Percentiles rank a stretch among this genome's conserved stretches.
These are phyloP conservation scores for Papilio demoleus DNA, from an alignment of 2,888 invertebrate genomes.

Conservation along the genomic window DNA sequence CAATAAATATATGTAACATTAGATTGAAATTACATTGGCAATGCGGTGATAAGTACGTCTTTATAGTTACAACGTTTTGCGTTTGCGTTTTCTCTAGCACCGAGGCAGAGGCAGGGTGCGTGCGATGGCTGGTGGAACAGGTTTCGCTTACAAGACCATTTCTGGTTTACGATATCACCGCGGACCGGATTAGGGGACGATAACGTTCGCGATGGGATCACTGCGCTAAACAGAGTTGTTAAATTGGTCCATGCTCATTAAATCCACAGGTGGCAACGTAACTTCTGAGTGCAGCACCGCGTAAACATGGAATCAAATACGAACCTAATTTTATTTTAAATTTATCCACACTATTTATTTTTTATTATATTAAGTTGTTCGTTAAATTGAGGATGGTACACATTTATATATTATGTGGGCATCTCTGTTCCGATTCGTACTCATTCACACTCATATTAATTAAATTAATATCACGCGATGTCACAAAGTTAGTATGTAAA, in stretches of 20 bases:
- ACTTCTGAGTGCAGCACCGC: slow-evolving; percentile 57
- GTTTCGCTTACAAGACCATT: slow-evolving; percentile 76
- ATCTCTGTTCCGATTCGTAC: no score
- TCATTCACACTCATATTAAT: no score
- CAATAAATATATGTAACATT: slow-evolving; percentile 50
- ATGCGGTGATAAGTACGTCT: slow-evolving; percentile 51
- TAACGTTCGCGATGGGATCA: slow-evolving; percentile 75
- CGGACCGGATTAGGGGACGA: slow-evolving; percentile 79
- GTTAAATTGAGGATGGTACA: background rate
- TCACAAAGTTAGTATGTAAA: no score
- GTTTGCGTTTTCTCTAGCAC: slow-evolving; percentile 70
- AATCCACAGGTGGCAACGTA: slow-evolving; percentile 64
- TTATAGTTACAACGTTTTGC: slow-evolving; percentile 56
- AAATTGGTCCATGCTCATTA: slow-evolving; percentile 70
- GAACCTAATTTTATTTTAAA: slow-evolving; percentile 35
- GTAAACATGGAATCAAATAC: slow-evolving; percentile 58
- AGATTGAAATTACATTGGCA: slow-evolving; percentile 57
- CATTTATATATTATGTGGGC: background rate
- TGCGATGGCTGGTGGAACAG: slow-evolving; percentile 73
- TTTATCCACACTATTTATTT: background rate
- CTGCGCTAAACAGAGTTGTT: slow-evolving; percentile 73
- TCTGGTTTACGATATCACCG: slow-evolving; percentile 79
- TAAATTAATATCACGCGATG: no score
- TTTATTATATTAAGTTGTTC: background rate
- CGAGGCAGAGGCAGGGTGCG: slow-evolving; percentile 61